phyloP scores from a whole-genome alignment of 2,888 invertebrate species.

The Uloborus plumipes region DNA sequence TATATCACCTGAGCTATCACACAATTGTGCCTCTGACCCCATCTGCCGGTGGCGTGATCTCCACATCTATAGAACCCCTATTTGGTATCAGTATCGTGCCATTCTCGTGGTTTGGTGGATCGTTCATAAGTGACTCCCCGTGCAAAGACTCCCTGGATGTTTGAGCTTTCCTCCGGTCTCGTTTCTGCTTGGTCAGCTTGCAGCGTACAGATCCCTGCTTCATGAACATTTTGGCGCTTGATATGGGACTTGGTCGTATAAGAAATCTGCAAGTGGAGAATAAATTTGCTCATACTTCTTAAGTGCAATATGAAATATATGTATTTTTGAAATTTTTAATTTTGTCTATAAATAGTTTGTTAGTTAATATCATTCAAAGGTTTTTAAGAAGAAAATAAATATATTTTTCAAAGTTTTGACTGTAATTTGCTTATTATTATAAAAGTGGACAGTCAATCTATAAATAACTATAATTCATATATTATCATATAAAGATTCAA shows the following conservation, averaged over 20 bases:
- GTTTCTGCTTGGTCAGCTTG: constrained; percentile 37
- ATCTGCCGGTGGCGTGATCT: constrained; percentile 42
- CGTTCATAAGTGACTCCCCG: constrained; percentile 5
- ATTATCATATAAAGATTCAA: too few relatives aligned
- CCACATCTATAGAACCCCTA: constrained; percentile 44
- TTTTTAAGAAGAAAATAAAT: too few relatives aligned
- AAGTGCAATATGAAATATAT: too few relatives aligned
- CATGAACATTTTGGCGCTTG: constrained; percentile 89
- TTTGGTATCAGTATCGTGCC: constrained; percentile 27
- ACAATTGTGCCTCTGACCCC: constrained; percentile 43
- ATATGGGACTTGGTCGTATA: constrained; percentile 94
- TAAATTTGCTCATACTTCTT: not conserved
- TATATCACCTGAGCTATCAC: constrained; percentile 11
- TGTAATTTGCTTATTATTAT: too few relatives aligned
- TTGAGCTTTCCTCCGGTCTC: constrained; percentile 16
- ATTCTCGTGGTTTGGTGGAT: constrained; percentile 16
- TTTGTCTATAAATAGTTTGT: too few relatives aligned
- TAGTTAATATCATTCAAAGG: too few relatives aligned
- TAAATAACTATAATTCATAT: too few relatives aligned
- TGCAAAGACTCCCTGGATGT: constrained; percentile 27
- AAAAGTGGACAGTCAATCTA: too few relatives aligned
- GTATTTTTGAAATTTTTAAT: too few relatives aligned
- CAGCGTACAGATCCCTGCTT: constrained; percentile 66
- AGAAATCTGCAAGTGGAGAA: constrained; percentile 79
- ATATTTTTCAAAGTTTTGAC: too few relatives aligned